A percentile compares a stretch with the other conserved stretches of the same genome.
Evolutionary conservation across 1,140 invertebrate genomes (phyloP).

Genomic region (Heliconius himera): DNA sequence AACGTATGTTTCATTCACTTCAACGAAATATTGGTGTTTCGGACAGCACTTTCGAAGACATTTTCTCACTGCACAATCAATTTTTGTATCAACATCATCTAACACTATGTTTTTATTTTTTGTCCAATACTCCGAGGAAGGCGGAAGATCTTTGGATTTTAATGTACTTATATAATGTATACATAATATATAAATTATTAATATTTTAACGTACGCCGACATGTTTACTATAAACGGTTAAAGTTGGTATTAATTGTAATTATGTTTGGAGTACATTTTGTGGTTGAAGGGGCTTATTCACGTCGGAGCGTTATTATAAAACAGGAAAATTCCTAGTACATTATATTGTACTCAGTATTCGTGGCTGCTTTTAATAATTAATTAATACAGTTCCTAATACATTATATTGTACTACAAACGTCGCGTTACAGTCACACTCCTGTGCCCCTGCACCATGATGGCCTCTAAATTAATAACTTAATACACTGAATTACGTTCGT

Average conservation of each 20-base stretch:
- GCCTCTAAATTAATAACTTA: too few relatives aligned
- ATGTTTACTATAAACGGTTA: not conserved
- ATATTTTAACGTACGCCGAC: not conserved
- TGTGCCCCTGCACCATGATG: too few relatives aligned
- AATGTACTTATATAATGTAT: not conserved
- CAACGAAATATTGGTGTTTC: conserved; percentile 23
- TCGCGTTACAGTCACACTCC: too few relatives aligned
- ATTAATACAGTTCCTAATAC: not conserved
- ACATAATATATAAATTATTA: not conserved
- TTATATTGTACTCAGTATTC: not conserved
- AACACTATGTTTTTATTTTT: conserved; percentile 3
- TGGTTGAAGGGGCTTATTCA: conserved; percentile 1
- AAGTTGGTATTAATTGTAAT: not conserved
- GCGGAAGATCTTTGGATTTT: not conserved
- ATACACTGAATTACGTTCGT: too few relatives aligned
- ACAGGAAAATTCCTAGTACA: not conserved
- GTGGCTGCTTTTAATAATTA: not conserved
- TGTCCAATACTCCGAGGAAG: not conserved
- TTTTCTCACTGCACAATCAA: conserved; percentile 25
- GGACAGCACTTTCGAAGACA: conserved; percentile 43
- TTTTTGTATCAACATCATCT: conserved; percentile 14
- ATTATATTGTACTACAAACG: not conserved
- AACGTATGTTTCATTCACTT: not conserved
- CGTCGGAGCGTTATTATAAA: not conserved
- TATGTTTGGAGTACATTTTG: not conserved